phyloP scores from a whole-genome alignment of 2,888 invertebrate species.

The Dryocosmus kuriphilus region DNA sequence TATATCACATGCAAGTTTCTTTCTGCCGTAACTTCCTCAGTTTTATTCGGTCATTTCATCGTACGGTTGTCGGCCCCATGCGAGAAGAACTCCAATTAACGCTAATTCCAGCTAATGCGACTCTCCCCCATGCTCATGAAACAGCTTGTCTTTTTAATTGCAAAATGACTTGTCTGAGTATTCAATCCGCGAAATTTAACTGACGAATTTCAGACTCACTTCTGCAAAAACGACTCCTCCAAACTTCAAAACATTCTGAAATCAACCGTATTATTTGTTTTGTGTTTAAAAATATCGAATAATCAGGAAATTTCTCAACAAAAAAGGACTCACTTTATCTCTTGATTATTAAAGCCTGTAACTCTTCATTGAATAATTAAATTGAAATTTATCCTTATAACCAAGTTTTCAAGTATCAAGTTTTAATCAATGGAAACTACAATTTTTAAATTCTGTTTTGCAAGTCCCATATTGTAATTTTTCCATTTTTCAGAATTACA shows the following conservation, averaged over 20 bases:
- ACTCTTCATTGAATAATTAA: no score
- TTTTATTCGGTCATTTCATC: constrained; percentile 46
- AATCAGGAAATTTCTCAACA: not conserved
- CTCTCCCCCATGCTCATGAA: constrained; percentile 61
- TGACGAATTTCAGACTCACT: constrained; percentile 6
- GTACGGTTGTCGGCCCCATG: constrained; percentile 54
- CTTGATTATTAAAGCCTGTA: no score
- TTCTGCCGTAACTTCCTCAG: constrained; percentile 52
- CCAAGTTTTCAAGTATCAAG: no score
- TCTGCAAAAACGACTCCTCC: not conserved
- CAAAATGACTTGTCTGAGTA: constrained; percentile 61
- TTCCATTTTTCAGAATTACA: no score
- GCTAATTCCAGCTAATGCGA: constrained; percentile 75
- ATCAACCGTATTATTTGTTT: not conserved
- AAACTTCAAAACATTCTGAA: not conserved
- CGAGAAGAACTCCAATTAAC: constrained; percentile 71
- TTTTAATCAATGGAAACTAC: no score
- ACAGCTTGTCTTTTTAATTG: constrained; percentile 61
- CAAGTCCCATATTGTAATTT: no score
- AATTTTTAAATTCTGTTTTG: no score
- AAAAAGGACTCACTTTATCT: not conserved
- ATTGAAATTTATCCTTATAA: no score
- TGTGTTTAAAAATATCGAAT: not conserved
- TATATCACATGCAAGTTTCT: constrained; percentile 50
- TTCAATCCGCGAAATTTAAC: constrained; percentile 56